Base-by-base conservation (phyloP, 2,888 invertebrate species). In the Amphipyra tragopoginis region DNA sequence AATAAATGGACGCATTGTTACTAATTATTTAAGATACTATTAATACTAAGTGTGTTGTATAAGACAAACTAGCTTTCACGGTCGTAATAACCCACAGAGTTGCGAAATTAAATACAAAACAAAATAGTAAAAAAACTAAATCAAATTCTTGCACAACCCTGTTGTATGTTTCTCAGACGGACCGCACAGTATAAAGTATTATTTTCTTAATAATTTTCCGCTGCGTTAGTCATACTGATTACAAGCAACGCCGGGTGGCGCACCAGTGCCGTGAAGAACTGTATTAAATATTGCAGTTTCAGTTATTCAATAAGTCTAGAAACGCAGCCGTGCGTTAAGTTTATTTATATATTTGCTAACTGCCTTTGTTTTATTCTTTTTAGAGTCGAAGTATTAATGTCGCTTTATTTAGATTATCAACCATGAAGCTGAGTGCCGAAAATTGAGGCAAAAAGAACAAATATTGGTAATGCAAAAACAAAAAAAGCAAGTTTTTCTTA, bases 191-290 rank as follows among this genome's bases (percentile, higher is more conserved):
- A 64, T 60, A 65, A 57, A 61, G 15, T 63, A 36, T 10, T 40
- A 63, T 74, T 68, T 71, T 75, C 69, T 68, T 57, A 26, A 59
- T 52, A 61, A 74, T 75, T 79, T 81, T 75, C 72, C 64, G 73
- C 65, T 69, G 48, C 57, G 51, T 81, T 75, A 72, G 71, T 53
- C 43, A 58, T 48, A 57, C 51, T 61, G 56, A 71, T 72, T 67
- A 50, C 48, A 36, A 54, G 52, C 13, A 33, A 43, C 54, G 48
- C 34, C 34, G 36, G 14, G 14, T 44, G 4, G 29, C 29, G 21
- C 29, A 2, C 5, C 14, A 0, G 8, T 59, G 13, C 47, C 48
- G 36, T 45, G 47, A 49, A 40, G 34, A 52, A 52, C 44, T 55
- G 9, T 43, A 56, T 47, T 26, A 47, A 44, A 43, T 45, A 36